phyloP scores from a whole-genome alignment of 1,140 invertebrate species.

The Melipona quadrifasciata region DNA sequence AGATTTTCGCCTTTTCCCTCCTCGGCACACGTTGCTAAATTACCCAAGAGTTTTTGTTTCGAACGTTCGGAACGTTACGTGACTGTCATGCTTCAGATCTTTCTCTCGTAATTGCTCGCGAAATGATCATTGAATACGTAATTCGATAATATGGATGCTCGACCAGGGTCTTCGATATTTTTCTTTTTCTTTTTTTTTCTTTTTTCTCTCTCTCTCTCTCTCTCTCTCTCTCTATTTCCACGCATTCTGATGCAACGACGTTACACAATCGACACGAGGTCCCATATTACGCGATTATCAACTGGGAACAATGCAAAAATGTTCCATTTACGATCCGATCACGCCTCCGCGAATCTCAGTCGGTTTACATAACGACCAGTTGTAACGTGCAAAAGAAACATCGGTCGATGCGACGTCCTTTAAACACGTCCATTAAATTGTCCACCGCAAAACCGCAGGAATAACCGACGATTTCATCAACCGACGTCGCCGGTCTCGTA shows the following conservation, averaged over 20 bases:
- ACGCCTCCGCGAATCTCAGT: background rate
- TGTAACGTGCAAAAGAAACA: constrained; percentile 12
- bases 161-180: background rate
- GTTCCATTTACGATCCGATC: constrained; percentile 39
- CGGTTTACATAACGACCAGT: constrained; percentile 1
- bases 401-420: background rate
- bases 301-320: background rate
- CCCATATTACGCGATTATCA: background rate
- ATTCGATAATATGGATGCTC: background rate
- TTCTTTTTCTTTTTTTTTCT: no score
- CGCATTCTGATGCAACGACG: background rate
- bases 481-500: background rate
- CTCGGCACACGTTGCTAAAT: constrained; percentile 55
- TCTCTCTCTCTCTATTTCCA: no score
- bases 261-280: constrained; percentile 1
- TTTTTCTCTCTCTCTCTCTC: no score
- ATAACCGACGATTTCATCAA: constrained; percentile 24
- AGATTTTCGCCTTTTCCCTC: constrained; percentile 54
- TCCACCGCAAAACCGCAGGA: constrained; percentile 4
- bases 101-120: background rate
- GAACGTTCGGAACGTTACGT: constrained; percentile 44
- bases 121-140: no score
- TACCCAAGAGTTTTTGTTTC: constrained; percentile 68
- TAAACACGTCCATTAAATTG: constrained; percentile 16
- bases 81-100: constrained; percentile 14